These are phyloP conservation scores for Lophura nycthemera DNA, from an alignment of 2,113 vertebrate genomes.

Conservation along the genomic window DNA sequence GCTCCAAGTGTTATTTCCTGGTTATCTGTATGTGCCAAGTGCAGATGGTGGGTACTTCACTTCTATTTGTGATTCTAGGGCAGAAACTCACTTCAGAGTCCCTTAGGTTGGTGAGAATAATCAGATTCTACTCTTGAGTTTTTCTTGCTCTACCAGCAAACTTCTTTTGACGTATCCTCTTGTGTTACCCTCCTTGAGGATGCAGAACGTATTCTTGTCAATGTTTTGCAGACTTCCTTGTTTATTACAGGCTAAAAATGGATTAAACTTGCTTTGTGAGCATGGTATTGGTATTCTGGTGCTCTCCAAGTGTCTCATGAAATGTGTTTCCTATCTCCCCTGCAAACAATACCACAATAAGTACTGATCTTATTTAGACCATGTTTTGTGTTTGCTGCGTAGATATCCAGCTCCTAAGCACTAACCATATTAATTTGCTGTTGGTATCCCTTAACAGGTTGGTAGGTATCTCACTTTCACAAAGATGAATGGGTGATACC, in stretches of 20 bases:
- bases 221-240: slow-evolving; percentile 18
- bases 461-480: not conserved
- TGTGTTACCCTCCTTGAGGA: slow-evolving; percentile 14
- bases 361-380: slow-evolving; percentile 8
- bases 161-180: not conserved
- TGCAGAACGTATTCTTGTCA: slow-evolving; percentile 51
- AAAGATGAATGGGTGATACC: not conserved
- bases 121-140: not conserved
- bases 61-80: slow-evolving; percentile 6
- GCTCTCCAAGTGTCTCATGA: not conserved
- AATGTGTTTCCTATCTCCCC: slow-evolving; percentile 43
- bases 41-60: not conserved
- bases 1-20: not conserved
- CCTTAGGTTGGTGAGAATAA: not conserved
- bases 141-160: not conserved
- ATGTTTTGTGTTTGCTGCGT: slow-evolving; percentile 3
- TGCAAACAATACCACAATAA: slow-evolving; percentile 38
- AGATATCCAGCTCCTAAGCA: not conserved
- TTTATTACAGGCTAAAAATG: slow-evolving; percentile 58
- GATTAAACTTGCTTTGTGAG: slow-evolving; percentile 42
- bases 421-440: not conserved
- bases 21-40: not conserved
- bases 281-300: slow-evolving; percentile 48
- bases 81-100: slow-evolving; percentile 6
- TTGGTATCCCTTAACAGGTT: not conserved